Evolutionary conservation across 2,797 vertebrate species (phyloP).

Genomic region (Mus caroli): DNA sequence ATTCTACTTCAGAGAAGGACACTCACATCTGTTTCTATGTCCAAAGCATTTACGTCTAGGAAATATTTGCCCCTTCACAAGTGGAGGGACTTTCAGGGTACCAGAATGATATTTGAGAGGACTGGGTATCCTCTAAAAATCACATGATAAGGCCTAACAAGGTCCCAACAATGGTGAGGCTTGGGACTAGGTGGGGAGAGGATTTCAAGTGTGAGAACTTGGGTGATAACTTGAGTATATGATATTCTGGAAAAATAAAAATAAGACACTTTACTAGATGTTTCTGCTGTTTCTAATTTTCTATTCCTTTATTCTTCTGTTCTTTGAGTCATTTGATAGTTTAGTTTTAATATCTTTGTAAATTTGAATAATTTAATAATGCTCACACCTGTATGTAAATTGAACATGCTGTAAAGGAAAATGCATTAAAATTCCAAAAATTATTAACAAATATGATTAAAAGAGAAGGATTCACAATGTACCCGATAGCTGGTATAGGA

Average conservation of each 20-base stretch:
- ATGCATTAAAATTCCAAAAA: not conserved
- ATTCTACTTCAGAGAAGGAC: not conserved
- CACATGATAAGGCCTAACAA: conserved; percentile 60
- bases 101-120: conserved; percentile 8
- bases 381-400: not conserved
- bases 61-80: conserved; percentile 46
- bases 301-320: not conserved
- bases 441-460: not conserved
- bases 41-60: conserved; percentile 74
- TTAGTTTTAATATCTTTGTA: not conserved
- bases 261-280: not conserved
- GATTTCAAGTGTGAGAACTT: conserved; percentile 40
- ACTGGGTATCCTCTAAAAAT: not conserved
- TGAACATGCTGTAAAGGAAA: not conserved
- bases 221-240: not conserved
- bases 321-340: not conserved
- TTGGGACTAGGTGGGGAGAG: not conserved
- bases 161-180: not conserved
- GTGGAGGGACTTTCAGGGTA: too few relatives aligned
- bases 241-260: too few relatives aligned
- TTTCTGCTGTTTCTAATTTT: not conserved
- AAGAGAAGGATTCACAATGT: not conserved
- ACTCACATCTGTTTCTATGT: not conserved
- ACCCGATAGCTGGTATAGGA: not conserved
- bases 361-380: not conserved